Evolutionary conservation across 2,888 invertebrate species (phyloP).

Genomic region (Globia sparganii): DNA sequence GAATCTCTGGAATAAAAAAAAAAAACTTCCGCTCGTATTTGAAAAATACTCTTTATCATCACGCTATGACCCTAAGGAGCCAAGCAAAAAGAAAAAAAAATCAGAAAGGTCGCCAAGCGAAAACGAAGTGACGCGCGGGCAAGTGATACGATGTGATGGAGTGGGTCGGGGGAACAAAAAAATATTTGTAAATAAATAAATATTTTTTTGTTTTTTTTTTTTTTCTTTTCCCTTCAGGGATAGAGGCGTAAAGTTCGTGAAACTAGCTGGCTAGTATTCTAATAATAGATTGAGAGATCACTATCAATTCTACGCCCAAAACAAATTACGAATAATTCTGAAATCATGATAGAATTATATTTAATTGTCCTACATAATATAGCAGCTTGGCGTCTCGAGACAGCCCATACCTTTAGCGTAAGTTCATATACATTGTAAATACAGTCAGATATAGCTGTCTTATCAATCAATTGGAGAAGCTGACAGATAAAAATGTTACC

Average conservation of each 20-base stretch:
- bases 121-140: too few species aligned
- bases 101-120: too few species aligned
- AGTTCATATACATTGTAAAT: constrained; percentile 44
- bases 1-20: too few species aligned
- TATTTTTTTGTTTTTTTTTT: too few species aligned
- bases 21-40: too few species aligned
- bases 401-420: constrained; percentile 25
- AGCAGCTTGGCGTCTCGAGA: constrained; percentile 33
- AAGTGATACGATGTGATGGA: too few species aligned
- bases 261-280: constrained; percentile 10
- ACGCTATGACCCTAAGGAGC: too few species aligned
- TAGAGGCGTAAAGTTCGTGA: background rate
- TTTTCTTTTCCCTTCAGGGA: background rate
- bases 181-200: background rate
- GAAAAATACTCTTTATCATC: too few species aligned
- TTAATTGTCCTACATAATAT: constrained; percentile 38
- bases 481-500: background rate
- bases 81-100: too few species aligned
- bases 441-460: constrained; percentile 20
- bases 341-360: constrained; percentile 38
- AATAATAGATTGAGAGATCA: background rate
- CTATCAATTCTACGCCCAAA: constrained; percentile 16
- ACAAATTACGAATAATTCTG: background rate
- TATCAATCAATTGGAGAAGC: constrained; percentile 36
- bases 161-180: too few species aligned